These are phyloP conservation scores for Drosophila borborema DNA, from an alignment of 2,888 invertebrate genomes.

Conservation along the genomic window DNA sequence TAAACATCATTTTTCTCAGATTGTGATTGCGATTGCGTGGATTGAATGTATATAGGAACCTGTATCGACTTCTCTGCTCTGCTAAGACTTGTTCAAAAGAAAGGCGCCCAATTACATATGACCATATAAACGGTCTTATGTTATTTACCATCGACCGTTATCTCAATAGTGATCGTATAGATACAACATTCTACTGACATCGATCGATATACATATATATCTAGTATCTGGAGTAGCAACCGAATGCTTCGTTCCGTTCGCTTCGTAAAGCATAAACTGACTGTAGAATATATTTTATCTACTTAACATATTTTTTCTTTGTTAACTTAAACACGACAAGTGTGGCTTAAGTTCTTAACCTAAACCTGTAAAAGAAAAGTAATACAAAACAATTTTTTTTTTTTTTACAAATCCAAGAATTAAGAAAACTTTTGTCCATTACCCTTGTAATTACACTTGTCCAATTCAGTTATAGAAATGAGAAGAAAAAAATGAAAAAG, in stretches of 20 bases:
- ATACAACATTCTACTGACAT: conserved; percentile 50
- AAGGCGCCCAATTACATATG: conserved; percentile 42
- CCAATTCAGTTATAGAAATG: conserved; percentile 32
- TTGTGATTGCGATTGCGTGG: conserved; percentile 72
- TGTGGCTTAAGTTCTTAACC: conserved; percentile 51
- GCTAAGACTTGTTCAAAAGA: conserved; percentile 61
- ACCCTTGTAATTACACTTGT: conserved; percentile 55
- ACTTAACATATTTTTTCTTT: conserved; percentile 35
- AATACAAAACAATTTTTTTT: conserved; percentile 7
- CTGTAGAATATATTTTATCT: conserved; percentile 33
- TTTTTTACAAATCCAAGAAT: conserved; percentile 57
- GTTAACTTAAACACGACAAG: conserved; percentile 35
- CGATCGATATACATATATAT: conserved; percentile 46
- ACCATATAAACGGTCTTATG: conserved; percentile 43
- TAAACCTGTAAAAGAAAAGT: conserved; percentile 42
- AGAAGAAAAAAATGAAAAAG: conserved; percentile 34
- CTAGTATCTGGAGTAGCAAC: conserved; percentile 66
- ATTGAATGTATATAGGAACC: conserved; percentile 69
- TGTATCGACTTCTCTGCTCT: conserved; percentile 77
- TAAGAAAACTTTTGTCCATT: conserved; percentile 50
- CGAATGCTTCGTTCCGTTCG: conserved; percentile 49
- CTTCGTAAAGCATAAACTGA: conserved; percentile 37
- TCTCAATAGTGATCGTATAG: conserved; percentile 45
- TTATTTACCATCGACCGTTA: conserved; percentile 59
- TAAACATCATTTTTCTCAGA: conserved; percentile 64